Percentiles rank a stretch among this genome's conserved stretches.
Conservation (phyloP, 2,888 invertebrate species). For the Hyalella azteca region DNA sequence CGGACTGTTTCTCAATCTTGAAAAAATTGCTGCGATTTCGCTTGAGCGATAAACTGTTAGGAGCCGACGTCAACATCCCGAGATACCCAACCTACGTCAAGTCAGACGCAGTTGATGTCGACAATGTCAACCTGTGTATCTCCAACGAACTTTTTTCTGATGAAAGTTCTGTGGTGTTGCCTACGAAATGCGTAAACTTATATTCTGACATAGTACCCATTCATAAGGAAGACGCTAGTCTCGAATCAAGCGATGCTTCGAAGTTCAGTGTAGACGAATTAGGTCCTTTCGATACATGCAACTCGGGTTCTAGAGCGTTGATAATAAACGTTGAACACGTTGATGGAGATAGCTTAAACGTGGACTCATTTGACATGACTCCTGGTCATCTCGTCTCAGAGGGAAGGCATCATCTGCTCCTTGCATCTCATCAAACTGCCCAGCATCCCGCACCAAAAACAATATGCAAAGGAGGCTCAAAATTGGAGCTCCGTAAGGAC, state of each 20-base stretch:
- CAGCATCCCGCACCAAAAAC: not conserved
- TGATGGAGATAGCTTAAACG: not conserved
- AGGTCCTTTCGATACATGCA: too few species aligned
- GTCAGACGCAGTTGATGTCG: not conserved
- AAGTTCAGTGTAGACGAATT: too few species aligned
- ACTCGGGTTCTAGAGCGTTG: not conserved
- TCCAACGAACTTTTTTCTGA: too few species aligned
- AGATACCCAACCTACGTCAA: not conserved
- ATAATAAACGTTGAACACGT: not conserved
- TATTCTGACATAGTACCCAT: too few species aligned
- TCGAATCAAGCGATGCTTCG: too few species aligned
- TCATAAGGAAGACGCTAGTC: too few species aligned
- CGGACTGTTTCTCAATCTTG: not conserved
- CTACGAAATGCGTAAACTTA: too few species aligned
- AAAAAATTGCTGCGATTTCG: not conserved
- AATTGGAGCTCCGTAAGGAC: not conserved
- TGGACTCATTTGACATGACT: not conserved
- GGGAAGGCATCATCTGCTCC: not conserved
- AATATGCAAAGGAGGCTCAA: conserved; percentile 4
- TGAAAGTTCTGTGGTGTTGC: too few species aligned
- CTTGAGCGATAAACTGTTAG: not conserved
- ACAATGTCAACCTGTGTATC: not conserved
- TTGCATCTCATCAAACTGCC: not conserved
- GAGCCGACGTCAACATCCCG: not conserved
- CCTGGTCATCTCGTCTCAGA: not conserved